A percentile compares a stretch with the other conserved stretches of the same genome.
Conservation (phyloP, 1,140 invertebrate genomes). For the Armadillidium nasatum region DNA sequence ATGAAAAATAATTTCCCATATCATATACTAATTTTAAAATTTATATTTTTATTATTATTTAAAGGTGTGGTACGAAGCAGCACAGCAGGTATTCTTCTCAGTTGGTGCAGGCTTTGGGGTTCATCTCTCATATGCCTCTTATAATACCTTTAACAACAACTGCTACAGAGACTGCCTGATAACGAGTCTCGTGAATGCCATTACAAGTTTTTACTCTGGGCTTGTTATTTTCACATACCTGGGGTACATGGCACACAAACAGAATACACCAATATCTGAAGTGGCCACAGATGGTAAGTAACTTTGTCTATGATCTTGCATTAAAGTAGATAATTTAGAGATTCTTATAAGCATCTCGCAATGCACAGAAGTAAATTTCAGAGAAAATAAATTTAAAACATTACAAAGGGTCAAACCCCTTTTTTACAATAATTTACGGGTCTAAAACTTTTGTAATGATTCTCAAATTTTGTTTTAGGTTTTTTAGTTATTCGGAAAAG, state of each 20-base stretch:
- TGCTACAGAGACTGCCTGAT: conserved; percentile 60
- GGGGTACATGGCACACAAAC: conserved; percentile 81
- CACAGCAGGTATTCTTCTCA: conserved; percentile 85
- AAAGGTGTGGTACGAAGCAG: conserved; percentile 88
- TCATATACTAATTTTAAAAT: neutral
- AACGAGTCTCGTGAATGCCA: conserved; percentile 66
- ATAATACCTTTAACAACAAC: conserved; percentile 81
- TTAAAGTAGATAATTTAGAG: too few species aligned
- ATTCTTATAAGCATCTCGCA: too few species aligned
- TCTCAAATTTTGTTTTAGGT: too few species aligned
- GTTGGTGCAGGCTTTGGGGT: conserved; percentile 88
- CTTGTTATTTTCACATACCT: conserved; percentile 91
- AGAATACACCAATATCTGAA: conserved; percentile 70
- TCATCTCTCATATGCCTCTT: conserved; percentile 81
- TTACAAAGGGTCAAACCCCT: too few species aligned
- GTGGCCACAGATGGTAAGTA: conserved; percentile 76
- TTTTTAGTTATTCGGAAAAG: too few species aligned
- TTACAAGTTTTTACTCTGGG: conserved; percentile 85
- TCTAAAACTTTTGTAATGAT: too few species aligned
- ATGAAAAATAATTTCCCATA: too few species aligned
- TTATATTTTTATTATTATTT: conserved; percentile 23
- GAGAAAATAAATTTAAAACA: too few species aligned
- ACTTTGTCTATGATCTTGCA: too few species aligned
- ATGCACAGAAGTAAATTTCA: too few species aligned
- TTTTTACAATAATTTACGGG: too few species aligned